phyloP scores from a whole-genome alignment of 2,113 vertebrate genomes.

The Peucedramus taeniatus region DNA sequence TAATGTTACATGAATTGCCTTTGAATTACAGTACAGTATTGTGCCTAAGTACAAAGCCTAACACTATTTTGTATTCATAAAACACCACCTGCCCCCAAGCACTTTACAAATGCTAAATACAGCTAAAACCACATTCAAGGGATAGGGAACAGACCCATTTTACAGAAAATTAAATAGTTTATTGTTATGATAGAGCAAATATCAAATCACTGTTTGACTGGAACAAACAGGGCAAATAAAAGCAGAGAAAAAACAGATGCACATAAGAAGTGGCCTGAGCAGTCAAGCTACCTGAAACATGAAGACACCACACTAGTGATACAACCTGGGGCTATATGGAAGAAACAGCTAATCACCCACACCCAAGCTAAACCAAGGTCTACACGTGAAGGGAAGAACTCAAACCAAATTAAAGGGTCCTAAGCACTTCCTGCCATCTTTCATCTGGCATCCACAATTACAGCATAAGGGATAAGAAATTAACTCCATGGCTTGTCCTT shows the following conservation, averaged over 20 bases:
- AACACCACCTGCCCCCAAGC: neutral
- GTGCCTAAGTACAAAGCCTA: conserved; percentile 31
- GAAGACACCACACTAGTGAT: neutral
- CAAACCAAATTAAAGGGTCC: neutral
- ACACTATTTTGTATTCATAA: conserved; percentile 34
- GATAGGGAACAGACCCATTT: conserved; percentile 22
- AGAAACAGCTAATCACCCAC: neutral
- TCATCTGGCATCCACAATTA: neutral
- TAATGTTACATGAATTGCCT: conserved; percentile 60
- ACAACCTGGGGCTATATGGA: neutral
- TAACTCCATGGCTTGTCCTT: neutral
- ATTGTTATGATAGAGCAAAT: neutral
- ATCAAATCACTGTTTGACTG: neutral
- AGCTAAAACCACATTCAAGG: conserved; percentile 5
- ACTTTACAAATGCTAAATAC: conserved; percentile 51
- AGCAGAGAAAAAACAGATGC: neutral
- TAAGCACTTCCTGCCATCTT: neutral
- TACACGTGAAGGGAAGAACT: neutral
- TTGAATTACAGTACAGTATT: conserved; percentile 32
- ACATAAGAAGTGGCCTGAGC: neutral
- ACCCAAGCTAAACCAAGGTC: neutral
- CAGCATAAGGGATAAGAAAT: neutral
- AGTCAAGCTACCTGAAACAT: neutral
- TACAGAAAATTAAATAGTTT: conserved; percentile 28
- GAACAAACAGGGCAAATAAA: neutral